A percentile compares a stretch with the other conserved stretches of the same genome.
These are phyloP conservation scores for Peromyscus californicus DNA, from an alignment of 2,113 vertebrate genomes.

Conservation along the genomic window DNA sequence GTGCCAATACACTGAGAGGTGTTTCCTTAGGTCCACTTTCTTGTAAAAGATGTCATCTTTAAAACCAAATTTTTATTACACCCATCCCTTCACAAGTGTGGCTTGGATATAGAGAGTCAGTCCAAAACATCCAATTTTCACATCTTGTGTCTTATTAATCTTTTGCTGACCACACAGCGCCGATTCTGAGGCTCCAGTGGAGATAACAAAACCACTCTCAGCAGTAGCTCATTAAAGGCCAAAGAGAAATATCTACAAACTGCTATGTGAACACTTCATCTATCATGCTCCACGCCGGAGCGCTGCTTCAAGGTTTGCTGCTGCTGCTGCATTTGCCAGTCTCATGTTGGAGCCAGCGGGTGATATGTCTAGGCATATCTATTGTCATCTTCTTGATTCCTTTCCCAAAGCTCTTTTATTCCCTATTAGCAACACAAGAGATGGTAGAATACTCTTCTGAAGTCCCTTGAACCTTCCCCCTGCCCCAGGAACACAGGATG, in stretches of 20 bases:
- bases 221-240: slow-evolving; percentile 50
- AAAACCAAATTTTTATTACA: background rate
- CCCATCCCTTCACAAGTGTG: background rate
- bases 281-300: background rate
- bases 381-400: background rate
- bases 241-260: slow-evolving; percentile 34
- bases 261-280: background rate
- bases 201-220: slow-evolving; percentile 35
- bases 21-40: background rate
- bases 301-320: background rate
- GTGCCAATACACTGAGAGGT: background rate
- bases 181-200: slow-evolving; percentile 14
- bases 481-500: background rate
- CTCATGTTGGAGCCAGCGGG: background rate
- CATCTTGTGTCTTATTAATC: slow-evolving; percentile 61
- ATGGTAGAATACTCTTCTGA: background rate
- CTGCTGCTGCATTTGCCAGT: background rate
- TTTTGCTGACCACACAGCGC: slow-evolving; percentile 35
- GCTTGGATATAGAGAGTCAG: background rate
- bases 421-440: slow-evolving; percentile 49
- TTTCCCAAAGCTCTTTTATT: slow-evolving; percentile 41
- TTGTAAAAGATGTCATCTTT: background rate
- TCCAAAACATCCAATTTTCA: slow-evolving; percentile 46
- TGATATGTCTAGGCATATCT: background rate
- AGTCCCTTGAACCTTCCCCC: background rate